Conservation (phyloP, 2,113 vertebrate genomes). For the Gnathonemus echidnorhynchus region DNA sequence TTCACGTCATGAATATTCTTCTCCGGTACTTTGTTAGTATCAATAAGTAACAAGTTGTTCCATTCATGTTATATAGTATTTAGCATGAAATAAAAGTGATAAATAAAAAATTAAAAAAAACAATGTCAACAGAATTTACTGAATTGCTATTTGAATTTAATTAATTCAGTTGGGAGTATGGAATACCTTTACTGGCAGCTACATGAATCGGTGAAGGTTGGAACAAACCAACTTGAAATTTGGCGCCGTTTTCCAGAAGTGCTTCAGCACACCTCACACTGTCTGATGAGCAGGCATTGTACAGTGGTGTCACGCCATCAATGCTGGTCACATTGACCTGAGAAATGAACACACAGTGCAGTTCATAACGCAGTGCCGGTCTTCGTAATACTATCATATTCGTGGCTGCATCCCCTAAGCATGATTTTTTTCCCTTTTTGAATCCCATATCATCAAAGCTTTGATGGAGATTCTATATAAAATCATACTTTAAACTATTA, state of each 20-base stretch:
- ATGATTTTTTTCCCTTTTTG: neutral
- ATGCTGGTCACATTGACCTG: constrained; percentile 87
- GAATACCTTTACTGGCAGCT: constrained; percentile 80
- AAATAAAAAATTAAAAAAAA: neutral
- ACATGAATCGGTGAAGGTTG: constrained; percentile 83
- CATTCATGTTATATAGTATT: neutral
- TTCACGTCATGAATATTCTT: neutral
- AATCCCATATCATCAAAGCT: neutral
- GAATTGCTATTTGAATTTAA: neutral
- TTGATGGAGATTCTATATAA: neutral
- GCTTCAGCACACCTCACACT: constrained; percentile 76
- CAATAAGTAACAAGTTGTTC: neutral
- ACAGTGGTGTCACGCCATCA: constrained; percentile 84
- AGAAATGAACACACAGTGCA: neutral
- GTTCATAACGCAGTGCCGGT: neutral
- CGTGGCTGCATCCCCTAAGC: neutral
- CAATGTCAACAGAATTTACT: neutral
- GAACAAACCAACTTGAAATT: constrained; percentile 69
- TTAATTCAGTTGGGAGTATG: neutral
- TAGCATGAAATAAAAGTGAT: neutral
- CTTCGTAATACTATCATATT: neutral
- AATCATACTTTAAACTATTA: neutral
- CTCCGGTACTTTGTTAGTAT: neutral
- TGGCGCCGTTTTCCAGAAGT: constrained; percentile 82
- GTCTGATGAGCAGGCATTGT: constrained; percentile 81